A percentile compares a stretch with the other conserved stretches of the same genome.
Conservation (phyloP, 23 tunicate species). For the Oikopleura dioica region DNA sequence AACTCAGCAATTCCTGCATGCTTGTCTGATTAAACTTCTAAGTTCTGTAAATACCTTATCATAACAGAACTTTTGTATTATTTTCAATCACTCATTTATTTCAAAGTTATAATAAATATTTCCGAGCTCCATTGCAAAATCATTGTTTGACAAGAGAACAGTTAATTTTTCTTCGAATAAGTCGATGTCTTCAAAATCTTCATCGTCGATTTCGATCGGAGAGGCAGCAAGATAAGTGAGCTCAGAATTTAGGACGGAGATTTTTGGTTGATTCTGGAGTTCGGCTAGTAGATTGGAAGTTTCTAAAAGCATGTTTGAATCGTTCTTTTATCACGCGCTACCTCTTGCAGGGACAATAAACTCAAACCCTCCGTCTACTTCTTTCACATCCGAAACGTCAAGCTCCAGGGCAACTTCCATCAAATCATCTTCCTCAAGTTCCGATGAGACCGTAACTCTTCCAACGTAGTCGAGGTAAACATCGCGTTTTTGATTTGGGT, state of each 20-base stretch:
- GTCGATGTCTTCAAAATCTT: not conserved
- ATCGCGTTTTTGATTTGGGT: too few relatives aligned
- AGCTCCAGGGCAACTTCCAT: constrained; percentile 10
- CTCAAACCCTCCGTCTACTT: not conserved
- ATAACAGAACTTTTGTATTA: too few relatives aligned
- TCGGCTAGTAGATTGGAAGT: too few relatives aligned
- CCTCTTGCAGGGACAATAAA: not conserved
- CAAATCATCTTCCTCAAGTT: not conserved
- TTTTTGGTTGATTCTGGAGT: not conserved
- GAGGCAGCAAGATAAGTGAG: not conserved
- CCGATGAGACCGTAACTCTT: not conserved
- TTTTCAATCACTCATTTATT: too few relatives aligned
- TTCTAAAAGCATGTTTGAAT: too few relatives aligned
- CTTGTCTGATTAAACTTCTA: too few relatives aligned
- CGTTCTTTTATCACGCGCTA: not conserved
- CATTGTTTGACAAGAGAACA: not conserved
- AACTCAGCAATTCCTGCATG: too few relatives aligned
- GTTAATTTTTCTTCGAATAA: not conserved
- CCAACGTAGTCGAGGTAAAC: not conserved
- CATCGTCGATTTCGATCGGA: not conserved
- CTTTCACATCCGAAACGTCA: not conserved
- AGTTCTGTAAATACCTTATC: too few relatives aligned
- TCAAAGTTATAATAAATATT: not conserved
- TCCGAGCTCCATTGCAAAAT: not conserved
- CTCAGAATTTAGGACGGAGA: not conserved